phyloP scores from a whole-genome alignment of 30 jellyfish, hydroid and myxozoan genomes.

The Nemopilema nomurai region DNA sequence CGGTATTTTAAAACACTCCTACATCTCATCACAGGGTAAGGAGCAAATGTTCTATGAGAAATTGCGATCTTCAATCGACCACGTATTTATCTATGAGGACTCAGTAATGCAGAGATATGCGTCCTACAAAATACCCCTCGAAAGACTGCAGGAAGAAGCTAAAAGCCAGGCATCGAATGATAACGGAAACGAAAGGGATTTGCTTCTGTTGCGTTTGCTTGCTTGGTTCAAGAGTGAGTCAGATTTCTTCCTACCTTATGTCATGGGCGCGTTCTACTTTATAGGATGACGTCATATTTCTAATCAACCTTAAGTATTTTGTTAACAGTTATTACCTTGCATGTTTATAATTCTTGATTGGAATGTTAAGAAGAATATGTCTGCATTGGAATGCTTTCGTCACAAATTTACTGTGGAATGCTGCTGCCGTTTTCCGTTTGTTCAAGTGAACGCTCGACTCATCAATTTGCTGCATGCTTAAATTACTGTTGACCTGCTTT shows the following conservation, averaged over 20 bases:
- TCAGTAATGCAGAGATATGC: slow-evolving; percentile 56
- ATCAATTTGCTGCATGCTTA: too few relatives aligned
- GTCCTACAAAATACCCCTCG: slow-evolving; percentile 47
- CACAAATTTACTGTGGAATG: too few relatives aligned
- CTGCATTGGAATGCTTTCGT: too few relatives aligned
- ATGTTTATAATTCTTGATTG: too few relatives aligned
- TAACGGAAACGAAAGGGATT: slow-evolving; percentile 58
- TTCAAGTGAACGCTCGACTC: too few relatives aligned
- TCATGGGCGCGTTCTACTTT: neutral
- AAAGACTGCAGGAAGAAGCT: slow-evolving; percentile 42
- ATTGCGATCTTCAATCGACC: slow-evolving; percentile 28
- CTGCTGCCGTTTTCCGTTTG: too few relatives aligned
- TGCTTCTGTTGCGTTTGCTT: slow-evolving; percentile 64
- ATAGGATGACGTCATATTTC: neutral
- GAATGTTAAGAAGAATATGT: too few relatives aligned
- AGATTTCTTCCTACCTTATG: neutral
- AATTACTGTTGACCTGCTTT: too few relatives aligned
- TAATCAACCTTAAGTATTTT: too few relatives aligned
- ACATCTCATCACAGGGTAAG: slow-evolving; percentile 12
- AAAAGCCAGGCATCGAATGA: slow-evolving; percentile 30
- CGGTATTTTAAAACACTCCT: too few relatives aligned
- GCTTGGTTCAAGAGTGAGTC: slow-evolving; percentile 81
- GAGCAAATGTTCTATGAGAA: slow-evolving; percentile 46
- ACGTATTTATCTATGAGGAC: slow-evolving; percentile 66
- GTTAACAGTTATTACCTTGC: too few relatives aligned